Evolutionary conservation across 2,888 invertebrate species (phyloP).

Genomic region (Tholera decimalis): DNA sequence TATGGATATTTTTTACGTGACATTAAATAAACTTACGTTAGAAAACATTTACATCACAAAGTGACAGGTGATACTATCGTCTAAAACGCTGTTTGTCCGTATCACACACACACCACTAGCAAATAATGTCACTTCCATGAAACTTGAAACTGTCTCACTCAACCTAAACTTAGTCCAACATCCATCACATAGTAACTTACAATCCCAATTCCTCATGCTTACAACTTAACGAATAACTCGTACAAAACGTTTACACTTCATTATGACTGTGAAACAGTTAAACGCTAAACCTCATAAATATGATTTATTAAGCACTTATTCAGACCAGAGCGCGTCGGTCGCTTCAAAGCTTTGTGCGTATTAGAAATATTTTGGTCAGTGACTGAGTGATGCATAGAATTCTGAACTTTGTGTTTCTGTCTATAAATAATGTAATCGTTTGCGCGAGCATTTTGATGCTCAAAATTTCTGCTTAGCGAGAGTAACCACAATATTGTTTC

Average conservation of each 20-base stretch:
- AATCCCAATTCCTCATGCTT: slow-evolving; percentile 20
- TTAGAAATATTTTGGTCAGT: slow-evolving; percentile 54
- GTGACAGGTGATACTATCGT: too few relatives aligned
- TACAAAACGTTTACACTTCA: slow-evolving; percentile 44
- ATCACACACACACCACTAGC: background rate
- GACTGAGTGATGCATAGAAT: slow-evolving; percentile 20
- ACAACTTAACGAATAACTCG: slow-evolving; percentile 43
- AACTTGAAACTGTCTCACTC: slow-evolving; percentile 8
- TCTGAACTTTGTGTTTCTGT: slow-evolving; percentile 13
- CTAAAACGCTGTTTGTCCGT: too few relatives aligned
- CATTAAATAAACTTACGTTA: too few relatives aligned
- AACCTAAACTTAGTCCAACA: slow-evolving; percentile 38
- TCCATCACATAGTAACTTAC: slow-evolving; percentile 34
- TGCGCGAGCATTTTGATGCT: slow-evolving; percentile 25
- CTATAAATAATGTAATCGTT: slow-evolving; percentile 42
- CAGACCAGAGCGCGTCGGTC: slow-evolving; percentile 46
- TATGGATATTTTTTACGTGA: too few relatives aligned
- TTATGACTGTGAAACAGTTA: slow-evolving; percentile 48
- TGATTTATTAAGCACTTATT: slow-evolving; percentile 63
- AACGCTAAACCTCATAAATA: slow-evolving; percentile 48
- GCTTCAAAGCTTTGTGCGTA: slow-evolving; percentile 51
- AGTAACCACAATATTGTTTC: slow-evolving; percentile 55
- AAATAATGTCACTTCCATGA: slow-evolving; percentile 6
- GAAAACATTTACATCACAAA: too few relatives aligned
- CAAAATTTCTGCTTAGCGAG: slow-evolving; percentile 46